Evolutionary conservation across 2,888 invertebrate genomes (phyloP).

Genomic region (Petrophora chlorosata): DNA sequence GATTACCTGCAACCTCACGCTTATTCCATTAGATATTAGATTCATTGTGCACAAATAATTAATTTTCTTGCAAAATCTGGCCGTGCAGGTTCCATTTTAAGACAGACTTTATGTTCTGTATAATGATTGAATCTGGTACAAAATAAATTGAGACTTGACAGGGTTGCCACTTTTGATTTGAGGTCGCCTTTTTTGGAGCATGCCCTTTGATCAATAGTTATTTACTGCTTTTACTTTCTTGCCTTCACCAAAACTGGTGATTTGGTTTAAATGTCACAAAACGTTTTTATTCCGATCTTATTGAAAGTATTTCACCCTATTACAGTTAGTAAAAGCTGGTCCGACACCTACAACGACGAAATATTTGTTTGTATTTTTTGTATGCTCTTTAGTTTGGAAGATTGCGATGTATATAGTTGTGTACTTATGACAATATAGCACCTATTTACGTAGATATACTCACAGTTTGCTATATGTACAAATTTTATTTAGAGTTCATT

Average conservation of each 20-base stretch:
- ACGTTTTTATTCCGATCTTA: conserved; percentile 2
- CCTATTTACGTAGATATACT: no score
- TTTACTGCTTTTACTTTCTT: conserved; percentile 26
- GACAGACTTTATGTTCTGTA: conserved; percentile 4
- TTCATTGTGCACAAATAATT: no score
- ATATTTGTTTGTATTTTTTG: no score
- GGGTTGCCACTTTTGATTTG: conserved; percentile 22
- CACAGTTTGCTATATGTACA: no score
- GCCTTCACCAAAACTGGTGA: conserved; percentile 13
- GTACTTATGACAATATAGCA: no score
- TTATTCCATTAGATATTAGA: no score
- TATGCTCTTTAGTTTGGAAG: no score
- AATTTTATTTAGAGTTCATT: no score
- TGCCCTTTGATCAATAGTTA: conserved; percentile 26
- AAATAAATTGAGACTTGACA: conserved; percentile 25
- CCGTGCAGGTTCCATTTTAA: conserved; percentile 5
- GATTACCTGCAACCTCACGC: no score
- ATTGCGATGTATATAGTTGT: no score
- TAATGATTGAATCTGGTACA: conserved; percentile 18
- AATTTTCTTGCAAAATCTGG: no score
- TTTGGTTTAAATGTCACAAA: conserved; percentile 24
- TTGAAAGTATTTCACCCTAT: background rate
- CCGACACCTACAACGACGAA: no score
- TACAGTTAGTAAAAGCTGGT: background rate
- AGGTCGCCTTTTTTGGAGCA: conserved; percentile 27